Conservation (phyloP, 2,888 invertebrate genomes). For the Linnaemya tessellans region DNA sequence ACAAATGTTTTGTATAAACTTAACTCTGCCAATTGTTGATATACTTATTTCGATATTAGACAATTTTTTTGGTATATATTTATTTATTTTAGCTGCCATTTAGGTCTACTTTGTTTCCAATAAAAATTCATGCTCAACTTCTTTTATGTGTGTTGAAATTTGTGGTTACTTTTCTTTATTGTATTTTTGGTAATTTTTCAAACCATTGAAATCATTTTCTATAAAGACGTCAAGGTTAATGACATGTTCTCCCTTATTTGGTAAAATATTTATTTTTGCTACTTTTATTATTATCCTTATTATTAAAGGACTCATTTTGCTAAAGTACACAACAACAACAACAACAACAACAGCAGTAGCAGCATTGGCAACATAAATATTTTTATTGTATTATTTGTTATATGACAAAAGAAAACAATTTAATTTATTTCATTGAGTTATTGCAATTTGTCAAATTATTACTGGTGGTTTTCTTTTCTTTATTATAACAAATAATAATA, state of each 20-base stretch:
- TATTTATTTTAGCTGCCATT: background rate
- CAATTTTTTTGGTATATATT: background rate
- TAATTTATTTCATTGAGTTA: slow-evolving; percentile 67
- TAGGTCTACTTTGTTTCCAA: background rate
- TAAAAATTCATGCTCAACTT: background rate
- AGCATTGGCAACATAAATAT: no score
- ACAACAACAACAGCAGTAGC: no score
- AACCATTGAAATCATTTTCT: slow-evolving; percentile 47
- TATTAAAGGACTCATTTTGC: slow-evolving; percentile 56
- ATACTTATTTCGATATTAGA: no score
- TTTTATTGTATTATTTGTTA: slow-evolving; percentile 28
- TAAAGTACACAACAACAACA: slow-evolving; percentile 18
- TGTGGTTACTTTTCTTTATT: slow-evolving; percentile 13
- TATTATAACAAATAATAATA: slow-evolving; percentile 12
- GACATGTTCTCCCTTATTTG: slow-evolving; percentile 51
- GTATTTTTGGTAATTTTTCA: slow-evolving; percentile 53
- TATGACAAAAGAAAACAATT: slow-evolving; percentile 62
- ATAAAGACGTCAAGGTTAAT: slow-evolving; percentile 69
- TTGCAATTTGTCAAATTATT: slow-evolving; percentile 68
- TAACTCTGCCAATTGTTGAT: no score
- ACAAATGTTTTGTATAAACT: no score
- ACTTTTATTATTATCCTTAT: slow-evolving; percentile 25
- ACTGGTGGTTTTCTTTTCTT: background rate
- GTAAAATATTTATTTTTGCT: slow-evolving; percentile 41
- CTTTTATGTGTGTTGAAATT: background rate